Conservation (phyloP, 2,113 vertebrate genomes). For the Motacilla alba region DNA sequence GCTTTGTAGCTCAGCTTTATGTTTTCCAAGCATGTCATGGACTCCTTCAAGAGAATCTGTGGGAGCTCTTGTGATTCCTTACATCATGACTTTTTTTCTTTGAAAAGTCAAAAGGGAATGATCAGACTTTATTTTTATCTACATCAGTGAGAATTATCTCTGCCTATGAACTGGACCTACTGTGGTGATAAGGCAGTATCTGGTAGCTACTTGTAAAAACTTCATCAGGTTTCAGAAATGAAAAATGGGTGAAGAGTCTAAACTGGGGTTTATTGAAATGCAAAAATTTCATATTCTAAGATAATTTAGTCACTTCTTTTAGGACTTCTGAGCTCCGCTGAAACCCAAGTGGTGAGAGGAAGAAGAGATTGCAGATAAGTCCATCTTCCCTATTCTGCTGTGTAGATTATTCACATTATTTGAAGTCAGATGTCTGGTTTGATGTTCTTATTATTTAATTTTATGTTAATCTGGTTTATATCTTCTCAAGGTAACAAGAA, state of each 20-base stretch:
- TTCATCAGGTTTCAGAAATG: not conserved
- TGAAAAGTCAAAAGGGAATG: not conserved
- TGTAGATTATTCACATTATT: not conserved
- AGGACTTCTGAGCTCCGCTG: not conserved
- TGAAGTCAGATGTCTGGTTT: not conserved
- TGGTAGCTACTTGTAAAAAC: not conserved
- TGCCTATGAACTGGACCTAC: not conserved
- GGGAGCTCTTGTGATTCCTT: not conserved
- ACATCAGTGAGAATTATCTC: not conserved
- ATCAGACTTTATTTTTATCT: not conserved
- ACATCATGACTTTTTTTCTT: not conserved
- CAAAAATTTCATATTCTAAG: not conserved
- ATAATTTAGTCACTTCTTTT: not conserved
- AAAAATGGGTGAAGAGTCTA: not conserved
- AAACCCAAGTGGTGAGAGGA: not conserved
- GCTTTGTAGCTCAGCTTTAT: not conserved
- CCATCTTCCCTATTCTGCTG: not conserved
- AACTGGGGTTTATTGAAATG: not conserved
- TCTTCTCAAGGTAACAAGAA: not conserved
- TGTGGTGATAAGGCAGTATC: not conserved
- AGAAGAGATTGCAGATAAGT: not conserved
- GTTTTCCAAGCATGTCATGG: not conserved
- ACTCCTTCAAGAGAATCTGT: not conserved
- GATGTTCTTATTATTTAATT: not conserved
- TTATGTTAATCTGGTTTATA: not conserved